Base-by-base conservation (phyloP, 2,888 invertebrate genomes). In the Tanytarsus gracilentus region DNA sequence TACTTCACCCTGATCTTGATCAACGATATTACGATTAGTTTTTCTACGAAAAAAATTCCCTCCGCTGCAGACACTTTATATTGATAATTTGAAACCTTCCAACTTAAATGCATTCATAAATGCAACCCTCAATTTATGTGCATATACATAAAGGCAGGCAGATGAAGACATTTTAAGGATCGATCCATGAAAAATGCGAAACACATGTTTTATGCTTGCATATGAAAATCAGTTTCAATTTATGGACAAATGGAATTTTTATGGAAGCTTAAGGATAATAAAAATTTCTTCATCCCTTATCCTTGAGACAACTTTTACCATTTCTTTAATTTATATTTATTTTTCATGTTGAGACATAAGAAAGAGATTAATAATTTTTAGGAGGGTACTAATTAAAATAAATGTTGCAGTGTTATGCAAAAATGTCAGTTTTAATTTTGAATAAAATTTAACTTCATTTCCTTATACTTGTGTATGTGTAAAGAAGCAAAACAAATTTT, bases 141-240 rank as follows among this genome's bases (percentile, higher is more conserved):
- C 23, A 29, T 44, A 18, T 3, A 44, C 33, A 36, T 16, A 11
- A 58, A 58, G 11, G 40, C 44, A 58, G 21, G 53, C 58, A 58
- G 58, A 58, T 58, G 58, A 58, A 58, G 30, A 58, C 30, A 27
- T 40, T 58, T 58, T 48, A 27, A 58, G 48, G 58, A n/a, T n/a
- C n/a, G 58, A 58, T 56, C 40, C 58, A 48, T 58, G 58, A 58
- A 30, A 40, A 58, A 58, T 58, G 58, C 58, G 48, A 58, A 58
- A 58, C 58, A 58, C 58, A 58, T 58, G 58, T 58, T 48, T 51
- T 3, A 5, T 6, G 36, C 4, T 23, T 21, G 16, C 44, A 44
- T 16, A 44, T 44, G 23, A 18, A 23, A 44, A 44, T 44, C 44
- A 44, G 44, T 44, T 23, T 23, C 23, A 23, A 18, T 23, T 44